A percentile compares a stretch with the other conserved stretches of the same genome.
These are phyloP conservation scores for Bungarus multicinctus DNA, from an alignment of 2,113 vertebrate species.

Conservation along the genomic window DNA sequence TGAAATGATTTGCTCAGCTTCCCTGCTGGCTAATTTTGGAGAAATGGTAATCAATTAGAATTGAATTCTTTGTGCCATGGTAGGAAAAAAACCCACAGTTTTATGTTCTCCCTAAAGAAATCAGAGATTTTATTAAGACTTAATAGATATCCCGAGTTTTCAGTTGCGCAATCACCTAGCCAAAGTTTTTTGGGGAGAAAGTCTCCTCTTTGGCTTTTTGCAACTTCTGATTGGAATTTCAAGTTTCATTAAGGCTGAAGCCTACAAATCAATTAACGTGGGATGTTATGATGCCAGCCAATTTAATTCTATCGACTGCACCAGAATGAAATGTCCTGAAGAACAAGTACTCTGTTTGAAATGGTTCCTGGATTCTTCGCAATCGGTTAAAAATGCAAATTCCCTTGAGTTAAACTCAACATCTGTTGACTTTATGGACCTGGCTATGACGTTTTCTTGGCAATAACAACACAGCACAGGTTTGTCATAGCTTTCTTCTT, in stretches of 20 bases:
- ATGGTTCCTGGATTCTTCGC: neutral
- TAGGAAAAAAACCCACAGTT: conserved; percentile 57
- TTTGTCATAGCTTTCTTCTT: neutral
- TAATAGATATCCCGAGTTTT: conserved; percentile 60
- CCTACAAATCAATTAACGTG: neutral
- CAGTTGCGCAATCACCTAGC: conserved; percentile 57
- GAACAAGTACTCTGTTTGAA: neutral
- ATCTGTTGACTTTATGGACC: neutral
- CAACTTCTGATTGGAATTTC: conserved; percentile 4
- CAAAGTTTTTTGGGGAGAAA: conserved; percentile 50
- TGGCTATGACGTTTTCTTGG: neutral
- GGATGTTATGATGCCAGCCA: neutral
- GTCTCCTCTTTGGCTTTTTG: conserved; percentile 39
- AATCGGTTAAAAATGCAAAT: neutral
- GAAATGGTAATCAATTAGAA: conserved; percentile 71
- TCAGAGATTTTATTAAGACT: conserved; percentile 64
- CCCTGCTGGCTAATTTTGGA: conserved; percentile 62
- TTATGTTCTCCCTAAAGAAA: conserved; percentile 71
- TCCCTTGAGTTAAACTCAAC: neutral
- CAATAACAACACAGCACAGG: neutral
- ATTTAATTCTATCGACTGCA: neutral
- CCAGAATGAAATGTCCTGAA: neutral
- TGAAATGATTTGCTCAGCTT: conserved; percentile 59
- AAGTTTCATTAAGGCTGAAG: neutral
- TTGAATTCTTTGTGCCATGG: conserved; percentile 63